Base-by-base conservation (phyloP, 2,113 vertebrate genomes). In the Tretioscincus oriximinensis region DNA sequence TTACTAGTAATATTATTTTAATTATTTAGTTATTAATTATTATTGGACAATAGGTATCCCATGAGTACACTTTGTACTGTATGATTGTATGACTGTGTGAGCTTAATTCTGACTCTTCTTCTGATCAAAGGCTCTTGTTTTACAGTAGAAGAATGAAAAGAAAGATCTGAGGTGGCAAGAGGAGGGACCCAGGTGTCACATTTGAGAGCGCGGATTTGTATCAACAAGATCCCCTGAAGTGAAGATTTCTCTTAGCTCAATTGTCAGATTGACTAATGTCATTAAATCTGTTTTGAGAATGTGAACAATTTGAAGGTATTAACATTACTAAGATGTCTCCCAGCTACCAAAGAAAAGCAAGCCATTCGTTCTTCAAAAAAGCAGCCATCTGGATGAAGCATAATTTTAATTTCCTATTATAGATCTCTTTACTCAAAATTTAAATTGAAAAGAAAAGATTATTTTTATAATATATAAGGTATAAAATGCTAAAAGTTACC, bases 281-380 rank as follows among this genome's bases (percentile, higher is more conserved):
- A 78, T 70, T 67, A 60, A 88, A 80, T 79, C 85, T 86, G 91
- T 87, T 41, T 88, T 89, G 84, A 80, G 82, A 90, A 86, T 49
- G 70, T 84, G 82, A 79, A 78, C 87, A 92, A 81, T 88, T 83
- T 84, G 88, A 85, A 91, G 86, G 63, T 82, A n/a, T 83, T 26
- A 86, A 81, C 85, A 81, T 77, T 90, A 90, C 81, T 81, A 66
- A 88, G 89, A 93, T 83, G 87, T 88, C 82, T 71, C 85, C 84
- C 92, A 95, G 87, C 90, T 93, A 87, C 82, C 91, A 81, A 71
- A 70, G 85, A 91, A 91, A 88, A 66, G 82, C 85, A 87, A 65
- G 86, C 86, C 83, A 76, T 86, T 68, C 83, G 68, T 29, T 73
- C 76, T 82, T 79, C 87, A 85, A 84, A 88, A 90, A 67, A 83